phyloP scores from a whole-genome alignment of 2,113 vertebrate species.

The Aythya baeri region DNA sequence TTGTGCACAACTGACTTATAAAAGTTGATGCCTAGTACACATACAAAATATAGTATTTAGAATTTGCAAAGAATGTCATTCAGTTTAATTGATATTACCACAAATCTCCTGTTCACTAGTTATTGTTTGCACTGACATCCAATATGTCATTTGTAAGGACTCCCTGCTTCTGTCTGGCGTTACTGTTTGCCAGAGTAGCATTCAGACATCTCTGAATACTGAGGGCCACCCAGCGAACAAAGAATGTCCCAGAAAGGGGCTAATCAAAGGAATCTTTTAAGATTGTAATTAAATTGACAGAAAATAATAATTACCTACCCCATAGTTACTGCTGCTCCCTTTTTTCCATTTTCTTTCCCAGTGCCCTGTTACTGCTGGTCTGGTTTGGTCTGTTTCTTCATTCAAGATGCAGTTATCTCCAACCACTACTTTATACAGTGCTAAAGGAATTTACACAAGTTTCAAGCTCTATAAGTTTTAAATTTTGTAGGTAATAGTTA shows the following conservation, averaged over 20 bases:
- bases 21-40: not conserved
- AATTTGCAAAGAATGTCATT: not conserved
- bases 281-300: not conserved
- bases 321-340: not conserved
- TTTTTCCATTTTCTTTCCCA: not conserved
- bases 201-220: not conserved
- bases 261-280: not conserved
- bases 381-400: not conserved
- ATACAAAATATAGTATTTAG: constrained; percentile 5
- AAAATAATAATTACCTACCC: not conserved
- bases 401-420: not conserved
- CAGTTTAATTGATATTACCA: not conserved
- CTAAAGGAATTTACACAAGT: not conserved
- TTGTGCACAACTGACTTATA: not conserved
- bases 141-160: not conserved
- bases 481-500: not conserved
- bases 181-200: not conserved
- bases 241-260: not conserved
- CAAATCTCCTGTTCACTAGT: constrained; percentile 7
- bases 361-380: not conserved
- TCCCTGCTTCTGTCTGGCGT: not conserved
- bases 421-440: not conserved
- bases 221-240: not conserved
- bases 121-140: not conserved
- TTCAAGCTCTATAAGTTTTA: not conserved